Base-by-base conservation (phyloP, 2,113 vertebrate species). In the Alces alces region DNA sequence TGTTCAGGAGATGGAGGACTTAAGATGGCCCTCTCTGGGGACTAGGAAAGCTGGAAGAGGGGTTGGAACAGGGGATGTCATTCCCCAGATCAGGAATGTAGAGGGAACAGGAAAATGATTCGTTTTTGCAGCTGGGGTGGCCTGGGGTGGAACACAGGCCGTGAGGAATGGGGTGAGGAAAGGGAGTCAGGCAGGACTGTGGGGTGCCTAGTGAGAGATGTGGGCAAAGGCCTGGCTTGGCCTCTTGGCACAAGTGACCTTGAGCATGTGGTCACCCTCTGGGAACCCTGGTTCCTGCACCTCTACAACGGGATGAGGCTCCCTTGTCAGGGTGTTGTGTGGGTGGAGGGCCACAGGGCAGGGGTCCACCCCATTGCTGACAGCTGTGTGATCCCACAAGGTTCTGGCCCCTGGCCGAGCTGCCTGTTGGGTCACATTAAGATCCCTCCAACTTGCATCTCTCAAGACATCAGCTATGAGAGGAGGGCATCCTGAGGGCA, bases 301-400 rank as follows among this genome's bases (percentile, higher is more conserved):
- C 27, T 57, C 55, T 23, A 57, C 55, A 57, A 57, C 1, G 1
- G 61, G 66, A 13, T 73, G 19, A 23, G 11, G 9, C 36, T 39
- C 14, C 2, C 30, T n/a, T n/a, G 33, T 19, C 7, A 73, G 5
- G 66, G 3, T 64, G 39, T 47, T 52, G n/a, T 8, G 45, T 52
- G 30, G 11, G 2, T 0, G 0, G 25, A 54, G 90, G 33, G 45
- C 23, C 12, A 2, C 1, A 11, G 27, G 60, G 60, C 58, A 66
- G n/a, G 60, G 2, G 19, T 55, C 91, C 8, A 12, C 17, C n/a
- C 12, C 16, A 70, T 27, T 19, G n/a, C 60, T 2, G 11, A 16
- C n/a, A 55, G 11, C 60, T 66, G 45, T 66, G n/a, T 7, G 39
- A 70, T 14, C 12, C 36, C 66, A 25, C 36, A 5, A 28, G 50